Evolutionary conservation across 2,113 vertebrate genomes (phyloP).

Genomic region (Microcebus tavaratra): DNA sequence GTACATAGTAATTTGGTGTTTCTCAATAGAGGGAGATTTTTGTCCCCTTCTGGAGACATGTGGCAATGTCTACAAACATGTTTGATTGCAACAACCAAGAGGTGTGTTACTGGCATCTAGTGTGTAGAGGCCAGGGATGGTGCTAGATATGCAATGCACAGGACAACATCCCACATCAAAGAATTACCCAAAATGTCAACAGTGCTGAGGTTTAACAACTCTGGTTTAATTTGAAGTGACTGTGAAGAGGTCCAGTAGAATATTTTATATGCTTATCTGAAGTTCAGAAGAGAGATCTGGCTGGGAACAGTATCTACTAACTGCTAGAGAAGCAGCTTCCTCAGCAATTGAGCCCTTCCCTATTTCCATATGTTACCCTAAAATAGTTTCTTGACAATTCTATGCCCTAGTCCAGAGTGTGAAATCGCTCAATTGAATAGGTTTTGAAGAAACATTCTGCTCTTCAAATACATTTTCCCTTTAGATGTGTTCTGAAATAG

Average conservation of each 20-base stretch:
- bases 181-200: not conserved
- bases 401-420: not conserved
- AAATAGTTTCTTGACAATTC: not conserved
- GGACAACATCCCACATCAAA: not conserved
- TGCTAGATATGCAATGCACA: not conserved
- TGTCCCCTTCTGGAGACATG: not conserved
- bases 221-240: not conserved
- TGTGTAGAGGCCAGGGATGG: not conserved
- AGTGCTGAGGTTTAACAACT: not conserved
- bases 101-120: too few species aligned
- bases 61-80: not conserved
- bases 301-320: not conserved
- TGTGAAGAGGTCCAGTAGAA: not conserved
- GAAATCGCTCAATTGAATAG: not conserved
- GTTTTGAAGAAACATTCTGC: slow-evolving; percentile 4
- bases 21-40: not conserved
- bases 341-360: not conserved
- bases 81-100: not conserved
- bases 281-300: not conserved
- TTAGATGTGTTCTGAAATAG: slow-evolving; percentile 23
- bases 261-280: not conserved
- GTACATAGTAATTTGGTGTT: not conserved
- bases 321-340: not conserved
- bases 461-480: not conserved
- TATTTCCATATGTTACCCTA: not conserved